Percentiles rank a stretch among this genome's conserved stretches.
Conservation (phyloP, 2,888 invertebrate genomes). For the Chrysodeixis includens region DNA sequence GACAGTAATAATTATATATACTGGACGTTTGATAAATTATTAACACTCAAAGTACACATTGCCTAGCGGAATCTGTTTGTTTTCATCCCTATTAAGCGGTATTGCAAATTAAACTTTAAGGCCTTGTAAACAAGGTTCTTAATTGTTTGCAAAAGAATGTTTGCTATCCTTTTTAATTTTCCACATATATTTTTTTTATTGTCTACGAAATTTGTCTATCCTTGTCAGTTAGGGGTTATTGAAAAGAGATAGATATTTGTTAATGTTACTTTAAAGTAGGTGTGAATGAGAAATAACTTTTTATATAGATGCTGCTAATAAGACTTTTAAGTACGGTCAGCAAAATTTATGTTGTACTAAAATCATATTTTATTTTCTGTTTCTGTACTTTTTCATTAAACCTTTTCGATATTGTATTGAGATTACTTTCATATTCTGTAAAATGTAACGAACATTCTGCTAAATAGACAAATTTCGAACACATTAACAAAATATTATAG, state of each 20-base stretch:
- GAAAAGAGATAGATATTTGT: background rate
- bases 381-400: background rate
- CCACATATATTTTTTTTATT: too few relatives aligned
- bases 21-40: background rate
- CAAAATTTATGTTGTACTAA: background rate
- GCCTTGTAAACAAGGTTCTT: background rate
- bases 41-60: conserved; percentile 6
- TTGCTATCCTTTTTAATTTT: background rate
- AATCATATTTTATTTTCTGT: background rate
- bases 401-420: background rate
- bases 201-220: background rate
- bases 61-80: conserved; percentile 4
- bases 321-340: background rate
- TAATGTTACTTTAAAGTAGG: background rate
- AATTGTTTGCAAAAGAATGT: background rate
- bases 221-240: background rate
- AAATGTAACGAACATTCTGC: too few relatives aligned
- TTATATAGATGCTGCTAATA: background rate
- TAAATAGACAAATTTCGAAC: too few relatives aligned
- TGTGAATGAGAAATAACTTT: background rate
- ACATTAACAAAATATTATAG: too few relatives aligned
- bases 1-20: background rate
- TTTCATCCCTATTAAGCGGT: background rate
- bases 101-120: conserved; percentile 11
- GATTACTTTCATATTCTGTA: too few relatives aligned